These are phyloP conservation scores for Epinotia bilunana DNA, from an alignment of 2,888 invertebrate genomes.

Conservation along the genomic window DNA sequence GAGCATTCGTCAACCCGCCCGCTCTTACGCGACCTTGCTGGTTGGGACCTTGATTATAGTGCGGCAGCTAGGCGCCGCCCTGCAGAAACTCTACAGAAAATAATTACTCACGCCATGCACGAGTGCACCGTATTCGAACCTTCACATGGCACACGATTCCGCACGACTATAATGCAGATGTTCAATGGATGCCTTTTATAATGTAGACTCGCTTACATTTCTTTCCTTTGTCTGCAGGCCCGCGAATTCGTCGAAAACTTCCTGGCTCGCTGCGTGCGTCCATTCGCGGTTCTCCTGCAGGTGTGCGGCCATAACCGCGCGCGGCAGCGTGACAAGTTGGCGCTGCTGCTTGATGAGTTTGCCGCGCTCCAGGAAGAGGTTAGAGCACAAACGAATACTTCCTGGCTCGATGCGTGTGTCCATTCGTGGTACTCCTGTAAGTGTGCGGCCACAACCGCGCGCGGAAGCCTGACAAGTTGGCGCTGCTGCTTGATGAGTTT, in stretches of 20 bases:
- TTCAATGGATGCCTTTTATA: too few species aligned
- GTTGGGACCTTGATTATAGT: too few species aligned
- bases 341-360: constrained; percentile 95
- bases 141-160: too few species aligned
- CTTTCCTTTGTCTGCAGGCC: constrained; percentile 77
- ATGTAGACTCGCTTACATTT: neutral
- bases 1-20: too few species aligned
- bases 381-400: constrained; percentile 87
- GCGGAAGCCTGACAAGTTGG: constrained; percentile 96
- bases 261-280: constrained; percentile 92
- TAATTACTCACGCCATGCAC: too few species aligned
- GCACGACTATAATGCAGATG: too few species aligned
- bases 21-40: too few species aligned
- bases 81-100: too few species aligned
- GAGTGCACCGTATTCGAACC: too few species aligned
- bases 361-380: constrained; percentile 96
- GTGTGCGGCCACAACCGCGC: constrained; percentile 98
- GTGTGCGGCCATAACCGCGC: constrained; percentile 98
- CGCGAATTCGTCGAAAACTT: constrained; percentile 96
- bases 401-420: constrained; percentile 92
- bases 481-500: constrained; percentile 95
- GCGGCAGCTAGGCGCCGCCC: too few species aligned
- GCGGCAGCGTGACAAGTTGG: constrained; percentile 96
- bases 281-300: constrained; percentile 93
- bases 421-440: constrained; percentile 93